Percentiles rank a stretch among this genome's conserved stretches.
These are phyloP conservation scores for Butorides virescens DNA, from an alignment of 2,113 vertebrate genomes.

Conservation along the genomic window DNA sequence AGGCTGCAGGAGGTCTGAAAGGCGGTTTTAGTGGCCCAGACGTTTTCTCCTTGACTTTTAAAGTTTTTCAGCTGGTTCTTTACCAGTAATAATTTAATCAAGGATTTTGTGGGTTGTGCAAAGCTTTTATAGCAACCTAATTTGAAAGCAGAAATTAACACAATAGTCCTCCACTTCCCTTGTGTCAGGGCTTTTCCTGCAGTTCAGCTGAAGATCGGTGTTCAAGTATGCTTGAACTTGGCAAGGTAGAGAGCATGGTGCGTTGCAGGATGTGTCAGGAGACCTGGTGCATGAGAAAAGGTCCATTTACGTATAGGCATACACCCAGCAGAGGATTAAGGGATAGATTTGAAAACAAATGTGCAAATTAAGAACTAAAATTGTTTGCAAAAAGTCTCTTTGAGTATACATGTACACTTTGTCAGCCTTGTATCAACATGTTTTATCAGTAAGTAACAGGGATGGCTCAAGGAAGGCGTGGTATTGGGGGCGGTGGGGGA, in stretches of 20 bases:
- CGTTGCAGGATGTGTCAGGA: neutral
- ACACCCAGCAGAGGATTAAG: neutral
- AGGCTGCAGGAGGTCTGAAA: neutral
- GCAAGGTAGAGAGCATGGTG: neutral
- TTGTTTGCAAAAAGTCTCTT: neutral
- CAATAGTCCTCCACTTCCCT: neutral
- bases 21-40: neutral
- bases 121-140: neutral
- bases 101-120: neutral
- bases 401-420: neutral
- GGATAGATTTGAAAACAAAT: neutral
- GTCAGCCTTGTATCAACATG: neutral
- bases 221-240: neutral
- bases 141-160: neutral
- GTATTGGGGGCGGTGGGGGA: neutral
- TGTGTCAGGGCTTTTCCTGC: neutral
- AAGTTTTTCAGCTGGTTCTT: neutral
- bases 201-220: neutral
- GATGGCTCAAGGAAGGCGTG: slow-evolving; percentile 17
- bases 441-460: neutral
- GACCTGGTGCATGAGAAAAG: neutral
- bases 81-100: neutral
- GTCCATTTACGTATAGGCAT: neutral
- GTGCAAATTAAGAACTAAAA: neutral
- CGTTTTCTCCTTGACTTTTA: neutral